Base-by-base conservation (phyloP, 92 coral and sea anemone species). In the Actinostola sp. region DNA sequence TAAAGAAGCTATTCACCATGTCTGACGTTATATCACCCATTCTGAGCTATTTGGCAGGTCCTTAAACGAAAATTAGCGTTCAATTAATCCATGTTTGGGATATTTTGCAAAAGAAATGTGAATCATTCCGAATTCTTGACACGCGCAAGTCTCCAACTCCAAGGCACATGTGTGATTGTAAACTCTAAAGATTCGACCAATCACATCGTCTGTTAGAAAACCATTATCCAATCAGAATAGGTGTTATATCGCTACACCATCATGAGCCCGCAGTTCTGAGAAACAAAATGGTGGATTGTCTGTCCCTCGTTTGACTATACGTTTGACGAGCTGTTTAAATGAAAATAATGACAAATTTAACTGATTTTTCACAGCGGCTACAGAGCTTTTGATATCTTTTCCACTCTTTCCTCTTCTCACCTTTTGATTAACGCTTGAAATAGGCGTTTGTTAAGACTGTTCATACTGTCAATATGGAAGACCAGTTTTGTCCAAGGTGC, bases 401-500 rank as follows among this genome's bases (percentile, higher is more conserved):
- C 48, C 10, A 7, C 41, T 64, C 11, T 12, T 20, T 5, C 23
- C 7, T n/a, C n/a, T 15, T 29, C 21, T 17, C 23, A 15, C 17
- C 52, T 64, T 30, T 25, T 30, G 20, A 13, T 3, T 28, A 53
- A 5, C 60, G 23, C 1, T 34, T n/a, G n/a, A n/a, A n/a, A n/a
- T n/a, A n/a, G n/a, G n/a, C n/a, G n/a, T n/a, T n/a, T n/a, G n/a
- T n/a, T n/a, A n/a, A n/a, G n/a, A n/a, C n/a, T n/a, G n/a, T n/a
- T n/a, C n/a, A n/a, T 8, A 54, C 19, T 2, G 0, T 36, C 23
- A 31, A 8, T 16, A 90, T 90, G 96, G 96, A 90, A 45, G 97
- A 85, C 32, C 98, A 94, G 75, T 78, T 86, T 32, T 94, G 98
- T 43, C 98, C 98, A 43, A 78, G 92, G 80, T 94, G 98, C 71